These are phyloP conservation scores for Eristalinus aeneus DNA, from an alignment of 2,888 invertebrate species.

Conservation along the genomic window DNA sequence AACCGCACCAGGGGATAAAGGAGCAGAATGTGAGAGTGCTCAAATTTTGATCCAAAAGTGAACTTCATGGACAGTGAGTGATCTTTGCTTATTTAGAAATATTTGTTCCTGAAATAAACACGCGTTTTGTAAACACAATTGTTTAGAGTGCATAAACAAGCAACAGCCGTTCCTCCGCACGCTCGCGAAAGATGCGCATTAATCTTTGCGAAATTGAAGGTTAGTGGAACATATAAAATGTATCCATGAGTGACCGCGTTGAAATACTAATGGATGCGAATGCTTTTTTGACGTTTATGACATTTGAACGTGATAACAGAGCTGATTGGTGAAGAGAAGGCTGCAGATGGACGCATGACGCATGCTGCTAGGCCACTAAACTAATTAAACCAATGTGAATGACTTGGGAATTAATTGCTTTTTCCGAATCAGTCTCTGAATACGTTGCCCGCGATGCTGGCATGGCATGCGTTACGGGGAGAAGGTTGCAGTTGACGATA, in stretches of 20 bases:
- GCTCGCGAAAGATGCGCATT: not conserved
- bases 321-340: not conserved
- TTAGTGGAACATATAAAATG: slow-evolving; percentile 14
- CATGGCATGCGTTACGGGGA: not conserved
- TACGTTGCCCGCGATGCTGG: not conserved
- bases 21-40: not conserved
- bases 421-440: not conserved
- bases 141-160: slow-evolving; percentile 17
- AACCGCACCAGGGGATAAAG: not conserved
- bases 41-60: slow-evolving; percentile 18
- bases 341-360: slow-evolving; percentile 22
- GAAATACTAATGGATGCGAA: slow-evolving; percentile 27
- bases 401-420: not conserved
- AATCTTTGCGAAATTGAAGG: slow-evolving; percentile 36
- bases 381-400: slow-evolving; percentile 20
- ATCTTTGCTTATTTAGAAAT: not conserved
- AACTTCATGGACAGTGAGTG: slow-evolving; percentile 31
- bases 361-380: slow-evolving; percentile 17
- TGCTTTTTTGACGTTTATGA: slow-evolving; percentile 6
- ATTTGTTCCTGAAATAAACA: not conserved
- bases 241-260: not conserved
- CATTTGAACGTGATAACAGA: not conserved
- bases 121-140: slow-evolving; percentile 23
- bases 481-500: too few species aligned
- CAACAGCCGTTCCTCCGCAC: not conserved